Evolutionary conservation across 1,140 invertebrate genomes (phyloP).

Genomic region (Halesus radiatus): DNA sequence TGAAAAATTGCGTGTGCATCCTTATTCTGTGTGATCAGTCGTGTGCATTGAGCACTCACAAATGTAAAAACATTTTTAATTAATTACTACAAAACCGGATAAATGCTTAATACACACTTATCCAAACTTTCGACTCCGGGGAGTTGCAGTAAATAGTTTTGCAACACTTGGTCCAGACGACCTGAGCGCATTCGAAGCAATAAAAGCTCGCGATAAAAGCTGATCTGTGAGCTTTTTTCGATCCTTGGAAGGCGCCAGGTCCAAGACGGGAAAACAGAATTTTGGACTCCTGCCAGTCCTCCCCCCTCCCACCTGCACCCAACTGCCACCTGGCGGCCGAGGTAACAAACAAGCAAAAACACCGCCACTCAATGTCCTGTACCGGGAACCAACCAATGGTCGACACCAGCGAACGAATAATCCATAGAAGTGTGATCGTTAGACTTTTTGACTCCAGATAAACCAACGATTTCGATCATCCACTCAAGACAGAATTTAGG

Average conservation of each 20-base stretch:
- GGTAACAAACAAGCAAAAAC: constrained; percentile 50
- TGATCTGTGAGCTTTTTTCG: constrained; percentile 67
- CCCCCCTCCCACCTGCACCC: constrained; percentile 61
- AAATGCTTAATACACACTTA: not conserved
- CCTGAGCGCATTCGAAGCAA: constrained; percentile 45
- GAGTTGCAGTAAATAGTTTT: constrained; percentile 22
- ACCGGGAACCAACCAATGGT: not conserved
- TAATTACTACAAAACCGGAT: no score
- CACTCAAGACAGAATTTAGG: no score
- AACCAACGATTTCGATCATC: no score
- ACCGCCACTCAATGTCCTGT: constrained; percentile 41
- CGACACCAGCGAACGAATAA: constrained; percentile 3
- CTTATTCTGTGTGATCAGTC: no score
- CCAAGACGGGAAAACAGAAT: constrained; percentile 68
- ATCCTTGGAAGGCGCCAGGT: constrained; percentile 50
- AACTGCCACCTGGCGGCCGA: constrained; percentile 63
- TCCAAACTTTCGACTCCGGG: constrained; percentile 8
- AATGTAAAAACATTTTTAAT: no score
- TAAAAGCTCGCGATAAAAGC: constrained; percentile 68
- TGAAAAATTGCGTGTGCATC: no score
- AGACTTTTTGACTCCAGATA: no score
- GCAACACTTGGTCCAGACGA: constrained; percentile 30
- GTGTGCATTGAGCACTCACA: no score
- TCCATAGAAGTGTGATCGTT: no score
- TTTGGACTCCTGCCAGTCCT: constrained; percentile 67